These are phyloP conservation scores for Enteromius unitaeniatus DNA, from an alignment of 2,797 vertebrate genomes.

Conservation along the genomic window DNA sequence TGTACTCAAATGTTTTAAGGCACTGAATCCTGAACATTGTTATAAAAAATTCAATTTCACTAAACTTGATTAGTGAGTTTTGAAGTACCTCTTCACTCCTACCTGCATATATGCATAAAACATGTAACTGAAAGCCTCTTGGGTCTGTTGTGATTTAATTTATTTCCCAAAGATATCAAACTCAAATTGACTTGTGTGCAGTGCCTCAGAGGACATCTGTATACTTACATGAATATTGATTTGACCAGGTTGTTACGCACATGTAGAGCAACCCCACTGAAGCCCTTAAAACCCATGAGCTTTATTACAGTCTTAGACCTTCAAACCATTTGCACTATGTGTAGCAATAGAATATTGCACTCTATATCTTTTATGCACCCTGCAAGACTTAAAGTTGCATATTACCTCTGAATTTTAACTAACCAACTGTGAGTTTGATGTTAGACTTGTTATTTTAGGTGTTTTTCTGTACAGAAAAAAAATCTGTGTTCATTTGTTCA, in stretches of 20 bases:
- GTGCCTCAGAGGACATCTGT: slow-evolving; percentile 16
- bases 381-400: neutral
- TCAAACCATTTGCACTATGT: slow-evolving; percentile 1
- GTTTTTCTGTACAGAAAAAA: neutral
- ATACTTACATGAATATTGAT: slow-evolving; percentile 34
- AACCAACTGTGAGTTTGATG: neutral
- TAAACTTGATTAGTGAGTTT: neutral
- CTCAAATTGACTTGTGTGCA: slow-evolving; percentile 22
- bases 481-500: neutral
- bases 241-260: neutral
- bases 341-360: neutral
- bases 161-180: slow-evolving; percentile 28
- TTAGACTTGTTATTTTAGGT: neutral
- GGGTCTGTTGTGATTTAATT: slow-evolving; percentile 39
- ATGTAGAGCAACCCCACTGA: slow-evolving; percentile 20
- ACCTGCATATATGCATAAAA: slow-evolving; percentile 24
- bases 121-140: slow-evolving; percentile 30
- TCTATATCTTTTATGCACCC: neutral
- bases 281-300: neutral
- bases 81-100: neutral
- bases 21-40: slow-evolving; percentile 19
- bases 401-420: neutral
- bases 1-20: neutral
- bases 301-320: slow-evolving; percentile 35
- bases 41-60: slow-evolving; percentile 10